phyloP scores from a whole-genome alignment of 2,888 invertebrate genomes.

The Malthinus seriepunctatus region DNA sequence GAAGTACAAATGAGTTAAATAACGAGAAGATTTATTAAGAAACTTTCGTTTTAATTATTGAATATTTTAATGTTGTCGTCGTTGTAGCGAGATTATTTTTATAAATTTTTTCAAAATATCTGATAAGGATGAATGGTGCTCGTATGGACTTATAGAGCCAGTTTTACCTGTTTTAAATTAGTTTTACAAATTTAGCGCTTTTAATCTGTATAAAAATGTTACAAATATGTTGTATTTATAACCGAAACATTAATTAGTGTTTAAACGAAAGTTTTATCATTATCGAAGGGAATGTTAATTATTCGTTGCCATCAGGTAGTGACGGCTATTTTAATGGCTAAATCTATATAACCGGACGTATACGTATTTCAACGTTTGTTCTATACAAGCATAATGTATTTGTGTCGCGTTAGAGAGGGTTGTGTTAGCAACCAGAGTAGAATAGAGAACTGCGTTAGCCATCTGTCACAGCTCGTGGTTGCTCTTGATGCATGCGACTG shows the following conservation, averaged over 20 bases:
- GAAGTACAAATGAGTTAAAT: too few relatives aligned
- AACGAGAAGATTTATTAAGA: too few relatives aligned
- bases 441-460: constrained; percentile 39
- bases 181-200: neutral
- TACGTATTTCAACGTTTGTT: constrained; percentile 25
- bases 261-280: constrained; percentile 37
- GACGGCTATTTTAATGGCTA: constrained; percentile 45
- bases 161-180: too few relatives aligned
- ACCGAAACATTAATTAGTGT: constrained; percentile 27
- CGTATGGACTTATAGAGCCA: too few relatives aligned
- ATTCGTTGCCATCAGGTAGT: constrained; percentile 46
- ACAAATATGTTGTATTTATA: constrained; percentile 4
- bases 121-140: too few relatives aligned
- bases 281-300: constrained; percentile 43
- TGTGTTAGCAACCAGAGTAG: constrained; percentile 35
- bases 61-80: too few relatives aligned
- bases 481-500: constrained; percentile 46
- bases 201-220: neutral
- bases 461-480: constrained; percentile 46
- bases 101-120: too few relatives aligned
- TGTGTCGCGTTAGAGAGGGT: constrained; percentile 30
- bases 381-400: constrained; percentile 24
- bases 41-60: too few relatives aligned
- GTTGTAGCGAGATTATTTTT: too few relatives aligned
- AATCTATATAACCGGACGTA: constrained; percentile 26